Base-by-base conservation (phyloP, 2,113 vertebrate genomes). In the Gobius niger region DNA sequence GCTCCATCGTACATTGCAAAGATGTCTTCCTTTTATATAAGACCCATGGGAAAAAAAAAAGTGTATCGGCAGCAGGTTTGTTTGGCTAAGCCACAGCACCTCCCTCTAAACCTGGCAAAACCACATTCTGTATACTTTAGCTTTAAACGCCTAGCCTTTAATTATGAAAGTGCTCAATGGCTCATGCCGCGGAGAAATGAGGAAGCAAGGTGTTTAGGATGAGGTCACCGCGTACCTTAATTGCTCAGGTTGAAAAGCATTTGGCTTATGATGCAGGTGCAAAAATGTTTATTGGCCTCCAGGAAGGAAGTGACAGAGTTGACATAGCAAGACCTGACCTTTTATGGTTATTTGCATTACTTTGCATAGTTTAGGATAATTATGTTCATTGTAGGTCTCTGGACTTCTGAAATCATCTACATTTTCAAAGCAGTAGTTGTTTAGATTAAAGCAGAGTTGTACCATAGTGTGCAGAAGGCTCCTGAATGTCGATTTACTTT, bases 31-130 rank as follows among this genome's bases (percentile, higher is more conserved):
- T 63, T 9, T 46, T 60, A 41, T 12, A 41, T 15, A 60, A 41
- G 24, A 60, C 40, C 14, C 57, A 60, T 60, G 34, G 57, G 57
- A 60, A 44, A 60, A 60, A 40, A 57, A 62, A 44, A 62, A 34
- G 40, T 16, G 9, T 44, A 57, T 40, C 24, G 40, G 41, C 57
- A 34, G 24, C 24, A 34, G 24, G 24, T 34, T 34, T 60, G 61
- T n/a, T 63, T 47, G 13, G 9, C 44, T 46, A 63, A 63, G 47
- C 52, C 52, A 3, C 1, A 7, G 40, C 67, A 63, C 70, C 18
- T 44, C 65, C 73, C 47, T 68, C 67, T 2, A 24, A 51, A 62
- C 59, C 64, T 52, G 34, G 70, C 57, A 44, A 52, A 70, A 52
- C 46, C 44, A 14, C 16, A 51, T 51, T 66, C 51, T 70, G 34